phyloP scores from a whole-genome alignment of 1,140 invertebrate species.

The Hyposmocoma kahamanoa region DNA sequence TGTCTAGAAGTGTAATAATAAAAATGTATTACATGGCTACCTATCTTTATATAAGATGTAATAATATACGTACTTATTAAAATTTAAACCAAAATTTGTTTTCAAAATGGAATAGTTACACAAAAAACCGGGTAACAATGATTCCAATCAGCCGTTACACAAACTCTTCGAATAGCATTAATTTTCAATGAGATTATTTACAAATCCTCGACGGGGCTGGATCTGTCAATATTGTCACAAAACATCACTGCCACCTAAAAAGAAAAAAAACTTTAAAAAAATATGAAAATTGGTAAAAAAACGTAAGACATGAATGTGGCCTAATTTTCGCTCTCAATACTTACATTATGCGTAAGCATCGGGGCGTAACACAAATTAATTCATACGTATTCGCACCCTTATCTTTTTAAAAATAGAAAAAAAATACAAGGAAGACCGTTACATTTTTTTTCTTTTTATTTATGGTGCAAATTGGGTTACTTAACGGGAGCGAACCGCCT shows the following conservation, averaged over 20 bases:
- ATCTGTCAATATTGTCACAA: slow-evolving; percentile 69
- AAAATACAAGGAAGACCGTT: slow-evolving; percentile 52
- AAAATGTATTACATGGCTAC: too few species aligned
- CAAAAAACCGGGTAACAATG: slow-evolving; percentile 54
- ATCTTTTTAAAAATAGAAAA: neutral
- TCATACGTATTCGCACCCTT: slow-evolving; percentile 43
- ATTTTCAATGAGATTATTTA: slow-evolving; percentile 70
- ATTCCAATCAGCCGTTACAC: slow-evolving; percentile 46
- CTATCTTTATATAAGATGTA: too few species aligned
- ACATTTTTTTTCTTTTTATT: slow-evolving; percentile 59
- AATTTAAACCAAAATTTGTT: slow-evolving; percentile 26
- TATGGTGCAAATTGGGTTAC: slow-evolving; percentile 71
- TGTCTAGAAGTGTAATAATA: too few species aligned
- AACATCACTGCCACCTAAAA: slow-evolving; percentile 35
- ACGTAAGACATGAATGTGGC: slow-evolving; percentile 57
- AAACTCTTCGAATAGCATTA: slow-evolving; percentile 50
- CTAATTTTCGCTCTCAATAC: slow-evolving; percentile 70
- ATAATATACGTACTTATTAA: neutral
- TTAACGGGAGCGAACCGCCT: slow-evolving; percentile 56
- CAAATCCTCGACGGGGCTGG: slow-evolving; percentile 52
- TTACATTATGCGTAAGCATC: slow-evolving; percentile 62
- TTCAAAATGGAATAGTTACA: slow-evolving; percentile 33
- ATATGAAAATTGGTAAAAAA: slow-evolving; percentile 26
- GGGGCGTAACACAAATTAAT: slow-evolving; percentile 68
- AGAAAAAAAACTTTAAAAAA: slow-evolving; percentile 29